A percentile compares a stretch with the other conserved stretches of the same genome.
Conservation (phyloP, 53 echinoderm and acorn worm genomes). For the Arbacia lixula region DNA sequence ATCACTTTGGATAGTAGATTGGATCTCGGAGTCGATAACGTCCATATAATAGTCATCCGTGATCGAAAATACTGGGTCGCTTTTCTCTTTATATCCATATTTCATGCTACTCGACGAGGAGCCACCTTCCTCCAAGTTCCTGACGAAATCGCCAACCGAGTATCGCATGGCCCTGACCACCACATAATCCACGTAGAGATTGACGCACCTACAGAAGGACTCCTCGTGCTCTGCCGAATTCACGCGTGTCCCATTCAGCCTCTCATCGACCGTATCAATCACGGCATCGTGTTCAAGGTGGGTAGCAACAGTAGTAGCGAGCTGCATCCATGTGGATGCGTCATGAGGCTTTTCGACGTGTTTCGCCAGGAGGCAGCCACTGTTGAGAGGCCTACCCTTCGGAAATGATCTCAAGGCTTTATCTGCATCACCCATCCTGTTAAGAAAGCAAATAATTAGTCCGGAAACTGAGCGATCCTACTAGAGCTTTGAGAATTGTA, state of each 20-base stretch:
- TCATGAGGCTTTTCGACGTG: too few species aligned
- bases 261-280: background rate
- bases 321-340: too few species aligned
- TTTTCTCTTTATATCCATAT: background rate
- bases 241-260: background rate
- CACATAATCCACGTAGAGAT: conserved; percentile 22
- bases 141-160: conserved; percentile 1
- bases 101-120: background rate
- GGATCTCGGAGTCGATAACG: conserved; percentile 27
- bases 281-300: too few species aligned
- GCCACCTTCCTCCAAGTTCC: too few species aligned
- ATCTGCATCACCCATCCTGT: too few species aligned
- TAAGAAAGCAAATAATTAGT: too few species aligned
- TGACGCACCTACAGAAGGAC: conserved; percentile 4
- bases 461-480: too few species aligned
- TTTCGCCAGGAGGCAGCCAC: too few species aligned
- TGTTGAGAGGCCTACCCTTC: too few species aligned
- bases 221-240: conserved; percentile 31
- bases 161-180: conserved; percentile 1
- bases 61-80: conserved; percentile 19
- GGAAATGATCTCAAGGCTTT: too few species aligned
- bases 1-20: conserved; percentile 18
- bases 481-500: too few species aligned
- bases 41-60: conserved; percentile 35
- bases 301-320: too few species aligned